phyloP scores from a whole-genome alignment of 2,888 invertebrate species.

The Bursaphelenchus okinawaensis region DNA sequence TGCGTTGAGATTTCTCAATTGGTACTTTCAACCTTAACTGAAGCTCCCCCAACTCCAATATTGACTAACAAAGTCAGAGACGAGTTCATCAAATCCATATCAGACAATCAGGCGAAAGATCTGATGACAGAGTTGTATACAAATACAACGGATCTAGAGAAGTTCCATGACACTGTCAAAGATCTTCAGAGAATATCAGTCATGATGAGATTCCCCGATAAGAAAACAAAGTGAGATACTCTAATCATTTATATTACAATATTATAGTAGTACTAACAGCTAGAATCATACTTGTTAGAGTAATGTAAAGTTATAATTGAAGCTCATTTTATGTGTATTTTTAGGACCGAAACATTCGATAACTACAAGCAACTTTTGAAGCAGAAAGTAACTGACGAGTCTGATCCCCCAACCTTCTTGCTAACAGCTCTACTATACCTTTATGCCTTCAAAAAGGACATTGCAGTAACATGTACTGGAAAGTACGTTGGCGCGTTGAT shows the following conservation, averaged over 20 bases:
- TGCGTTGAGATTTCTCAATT: conserved; percentile 59
- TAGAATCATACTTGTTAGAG: background rate
- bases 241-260: no score
- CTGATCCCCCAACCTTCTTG: conserved; percentile 23
- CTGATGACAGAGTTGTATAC: conserved; percentile 17
- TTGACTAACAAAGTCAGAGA: conserved; percentile 21
- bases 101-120: conserved; percentile 17
- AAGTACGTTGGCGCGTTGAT: conserved; percentile 73
- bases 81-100: conserved; percentile 19
- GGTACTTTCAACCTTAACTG: conserved; percentile 38
- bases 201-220: conserved; percentile 32
- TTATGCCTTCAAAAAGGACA: conserved; percentile 11
- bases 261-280: no score
- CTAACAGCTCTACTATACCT: conserved; percentile 21
- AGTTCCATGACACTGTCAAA: conserved; percentile 30
- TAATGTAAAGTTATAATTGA: background rate
- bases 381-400: conserved; percentile 11
- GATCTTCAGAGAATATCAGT: conserved; percentile 17
- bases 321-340: background rate
- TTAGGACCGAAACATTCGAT: conserved; percentile 11
- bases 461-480: conserved; percentile 69
- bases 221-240: conserved; percentile 34
- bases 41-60: conserved; percentile 1
- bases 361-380: conserved; percentile 11
- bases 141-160: conserved; percentile 13